These are phyloP conservation scores for Bactericera cockerelli DNA, from an alignment of 1,140 invertebrate genomes.

Conservation along the genomic window DNA sequence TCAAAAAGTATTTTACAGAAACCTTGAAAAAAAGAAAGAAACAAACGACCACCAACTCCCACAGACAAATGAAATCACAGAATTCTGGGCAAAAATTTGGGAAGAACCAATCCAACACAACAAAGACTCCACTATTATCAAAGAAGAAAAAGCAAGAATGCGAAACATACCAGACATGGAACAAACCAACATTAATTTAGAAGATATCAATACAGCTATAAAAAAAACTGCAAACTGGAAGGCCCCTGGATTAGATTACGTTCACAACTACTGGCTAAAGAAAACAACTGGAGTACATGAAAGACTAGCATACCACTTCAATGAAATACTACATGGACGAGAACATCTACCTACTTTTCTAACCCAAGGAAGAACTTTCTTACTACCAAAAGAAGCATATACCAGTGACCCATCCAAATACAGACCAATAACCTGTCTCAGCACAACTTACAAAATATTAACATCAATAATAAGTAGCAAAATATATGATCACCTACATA, in stretches of 20 bases:
- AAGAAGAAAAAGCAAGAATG: background rate
- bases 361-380: background rate
- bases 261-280: conserved; percentile 10
- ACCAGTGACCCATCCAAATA: background rate
- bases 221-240: conserved; percentile 9
- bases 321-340: background rate
- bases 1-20: conserved; percentile 5
- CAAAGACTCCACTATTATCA: background rate
- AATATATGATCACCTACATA: background rate
- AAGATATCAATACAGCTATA: background rate
- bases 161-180: background rate
- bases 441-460: conserved; percentile 1
- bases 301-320: background rate
- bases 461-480: background rate
- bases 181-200: too few species aligned
- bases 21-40: background rate
- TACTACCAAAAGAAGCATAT: background rate
- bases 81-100: background rate
- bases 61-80: background rate
- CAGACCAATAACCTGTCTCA: conserved; percentile 6
- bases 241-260: conserved; percentile 1
- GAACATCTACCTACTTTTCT: background rate
- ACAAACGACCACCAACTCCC: background rate
- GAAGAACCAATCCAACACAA: background rate
- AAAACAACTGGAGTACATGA: background rate